Conservation (phyloP, 2,888 invertebrate species). For the Drosophila tanythrix region DNA sequence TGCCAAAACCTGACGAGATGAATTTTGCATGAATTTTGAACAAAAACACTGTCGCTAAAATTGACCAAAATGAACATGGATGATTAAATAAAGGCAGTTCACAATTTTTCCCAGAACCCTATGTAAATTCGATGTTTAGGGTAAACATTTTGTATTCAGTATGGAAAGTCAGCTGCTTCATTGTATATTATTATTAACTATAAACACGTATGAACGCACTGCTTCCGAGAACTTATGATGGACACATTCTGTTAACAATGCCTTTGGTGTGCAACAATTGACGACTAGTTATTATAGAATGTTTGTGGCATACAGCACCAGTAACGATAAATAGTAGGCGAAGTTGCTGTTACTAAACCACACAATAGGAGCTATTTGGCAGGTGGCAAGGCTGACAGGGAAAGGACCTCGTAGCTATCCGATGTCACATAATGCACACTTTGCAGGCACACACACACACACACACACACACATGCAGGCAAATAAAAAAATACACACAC, state of each 20-base stretch:
- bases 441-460: constrained; percentile 21
- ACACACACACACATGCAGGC: constrained; percentile 1
- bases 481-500: not conserved
- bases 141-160: not conserved
- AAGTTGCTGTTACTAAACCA: constrained; percentile 20
- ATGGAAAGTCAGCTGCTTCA: not conserved
- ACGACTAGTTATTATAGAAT: constrained; percentile 12
- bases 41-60: not conserved
- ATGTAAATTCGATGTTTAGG: not conserved
- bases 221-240: not conserved
- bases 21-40: not conserved
- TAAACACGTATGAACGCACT: not conserved
- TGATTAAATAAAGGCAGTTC: not conserved
- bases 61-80: not conserved
- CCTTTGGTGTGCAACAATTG: not conserved
- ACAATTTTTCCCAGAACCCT: not conserved
- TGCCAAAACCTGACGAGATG: not conserved
- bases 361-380: constrained; percentile 16
- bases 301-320: constrained; percentile 3
- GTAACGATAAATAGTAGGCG: constrained; percentile 43
- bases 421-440: constrained; percentile 73
- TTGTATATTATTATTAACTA: not conserved
- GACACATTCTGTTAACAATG: not conserved
- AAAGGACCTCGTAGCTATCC: constrained; percentile 53
- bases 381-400: constrained; percentile 12